Evolutionary conservation across 1,140 invertebrate genomes (phyloP).

Genomic region (Nasonia giraulti): DNA sequence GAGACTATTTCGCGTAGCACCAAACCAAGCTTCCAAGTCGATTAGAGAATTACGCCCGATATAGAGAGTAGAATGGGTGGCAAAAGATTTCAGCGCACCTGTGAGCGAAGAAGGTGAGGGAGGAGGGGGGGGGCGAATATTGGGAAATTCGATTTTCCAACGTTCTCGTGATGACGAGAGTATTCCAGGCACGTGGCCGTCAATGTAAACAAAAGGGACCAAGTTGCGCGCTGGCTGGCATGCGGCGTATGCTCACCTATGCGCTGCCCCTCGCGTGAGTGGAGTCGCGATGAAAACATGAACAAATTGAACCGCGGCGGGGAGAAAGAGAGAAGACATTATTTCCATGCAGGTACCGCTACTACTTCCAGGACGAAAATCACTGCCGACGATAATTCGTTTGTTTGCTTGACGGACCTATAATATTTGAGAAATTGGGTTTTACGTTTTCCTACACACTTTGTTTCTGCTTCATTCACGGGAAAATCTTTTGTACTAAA

Average conservation of each 20-base stretch:
- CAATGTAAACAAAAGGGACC: constrained; percentile 58
- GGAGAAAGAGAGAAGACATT: neutral
- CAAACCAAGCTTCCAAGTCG: too few species aligned
- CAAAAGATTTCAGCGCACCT: neutral
- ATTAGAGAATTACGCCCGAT: neutral
- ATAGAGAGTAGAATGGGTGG: neutral
- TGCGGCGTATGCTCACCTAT: neutral
- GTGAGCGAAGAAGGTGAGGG: neutral
- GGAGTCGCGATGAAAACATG: constrained; percentile 44
- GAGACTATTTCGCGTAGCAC: too few species aligned
- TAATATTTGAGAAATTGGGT: neutral
- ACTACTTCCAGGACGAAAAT: neutral
- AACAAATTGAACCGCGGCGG: constrained; percentile 8
- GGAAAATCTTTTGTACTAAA: too few species aligned
- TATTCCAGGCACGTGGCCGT: constrained; percentile 59
- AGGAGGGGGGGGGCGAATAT: constrained; percentile 38
- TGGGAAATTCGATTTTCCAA: constrained; percentile 59
- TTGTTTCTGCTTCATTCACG: too few species aligned
- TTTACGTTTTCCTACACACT: neutral
- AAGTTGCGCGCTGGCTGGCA: constrained; percentile 8
- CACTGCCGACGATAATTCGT: constrained; percentile 16
- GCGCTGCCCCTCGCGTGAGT: constrained; percentile 48
- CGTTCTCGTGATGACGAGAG: constrained; percentile 30
- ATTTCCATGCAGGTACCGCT: neutral
- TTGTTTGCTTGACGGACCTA: constrained; percentile 23